These are phyloP conservation scores for Scomber colias DNA, from an alignment of 2,113 vertebrate genomes.

Conservation along the genomic window DNA sequence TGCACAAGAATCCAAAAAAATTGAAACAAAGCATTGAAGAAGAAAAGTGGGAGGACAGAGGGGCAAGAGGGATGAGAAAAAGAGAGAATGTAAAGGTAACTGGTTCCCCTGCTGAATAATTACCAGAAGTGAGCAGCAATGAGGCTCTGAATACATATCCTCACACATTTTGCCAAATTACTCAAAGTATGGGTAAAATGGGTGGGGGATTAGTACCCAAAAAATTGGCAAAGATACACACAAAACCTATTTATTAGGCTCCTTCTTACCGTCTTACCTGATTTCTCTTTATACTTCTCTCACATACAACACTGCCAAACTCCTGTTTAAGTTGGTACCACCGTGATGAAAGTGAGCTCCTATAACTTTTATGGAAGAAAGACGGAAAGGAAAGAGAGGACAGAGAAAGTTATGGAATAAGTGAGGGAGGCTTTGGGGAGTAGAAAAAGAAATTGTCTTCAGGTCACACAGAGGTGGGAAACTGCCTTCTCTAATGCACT, in stretches of 20 bases:
- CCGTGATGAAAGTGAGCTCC: conserved; percentile 20
- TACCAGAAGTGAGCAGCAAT: conserved; percentile 32
- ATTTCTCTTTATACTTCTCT: conserved; percentile 3
- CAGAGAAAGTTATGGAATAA: conserved; percentile 24
- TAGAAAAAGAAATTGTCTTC: conserved; percentile 45
- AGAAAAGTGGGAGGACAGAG: conserved; percentile 3
- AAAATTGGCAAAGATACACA: too few relatives aligned
- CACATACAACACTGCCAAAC: background rate
- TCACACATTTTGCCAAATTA: background rate
- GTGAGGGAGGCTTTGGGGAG: conserved; percentile 12
- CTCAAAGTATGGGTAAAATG: too few relatives aligned
- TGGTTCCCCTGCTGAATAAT: conserved; percentile 23
- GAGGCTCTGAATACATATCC: conserved; percentile 9
- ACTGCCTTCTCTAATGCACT: conserved; percentile 68
- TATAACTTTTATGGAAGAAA: conserved; percentile 22
- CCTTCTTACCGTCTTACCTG: background rate
- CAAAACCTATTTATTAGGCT: too few relatives aligned
- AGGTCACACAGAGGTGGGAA: conserved; percentile 59
- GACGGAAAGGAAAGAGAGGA: background rate
- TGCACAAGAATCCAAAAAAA: background rate
- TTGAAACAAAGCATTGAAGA: conserved; percentile 15
- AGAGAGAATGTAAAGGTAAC: conserved; percentile 29
- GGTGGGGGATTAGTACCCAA: too few relatives aligned
- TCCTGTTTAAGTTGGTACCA: background rate
- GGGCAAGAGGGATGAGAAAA: background rate